Conservation (phyloP, 2,888 invertebrate species). For the Archips xylosteana region DNA sequence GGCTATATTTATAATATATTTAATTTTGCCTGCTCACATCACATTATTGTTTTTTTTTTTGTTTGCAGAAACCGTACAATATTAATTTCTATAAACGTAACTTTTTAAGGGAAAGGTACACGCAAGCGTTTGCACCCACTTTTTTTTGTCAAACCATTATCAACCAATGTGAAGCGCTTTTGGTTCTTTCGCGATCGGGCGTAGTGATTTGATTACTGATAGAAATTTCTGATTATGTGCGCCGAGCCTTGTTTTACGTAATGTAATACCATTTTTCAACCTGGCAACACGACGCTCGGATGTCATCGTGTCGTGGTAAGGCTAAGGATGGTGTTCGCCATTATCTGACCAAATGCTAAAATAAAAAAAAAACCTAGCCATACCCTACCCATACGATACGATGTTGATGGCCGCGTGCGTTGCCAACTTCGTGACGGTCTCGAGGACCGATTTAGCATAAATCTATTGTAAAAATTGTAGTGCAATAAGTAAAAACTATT, state of each 20-base stretch:
- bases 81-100: no score
- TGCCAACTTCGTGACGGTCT: constrained; percentile 75
- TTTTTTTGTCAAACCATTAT: no score
- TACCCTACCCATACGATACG: constrained; percentile 51
- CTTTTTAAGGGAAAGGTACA: no score
- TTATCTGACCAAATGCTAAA: constrained; percentile 9
- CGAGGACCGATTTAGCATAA: constrained; percentile 62
- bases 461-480: constrained; percentile 62
- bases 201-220: no score
- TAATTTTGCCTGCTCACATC: no score
- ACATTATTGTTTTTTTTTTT: no score
- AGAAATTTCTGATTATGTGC: not conserved
- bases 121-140: no score
- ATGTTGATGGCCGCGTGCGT: constrained; percentile 69
- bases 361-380: constrained; percentile 32
- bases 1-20: no score
- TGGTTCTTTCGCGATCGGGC: no score
- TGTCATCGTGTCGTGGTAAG: not conserved
- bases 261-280: not conserved
- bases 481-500: constrained; percentile 63
- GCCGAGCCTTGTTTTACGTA: not conserved
- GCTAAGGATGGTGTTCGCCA: not conserved
- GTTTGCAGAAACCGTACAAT: no score
- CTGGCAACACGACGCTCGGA: not conserved
- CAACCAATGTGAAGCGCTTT: no score